Evolutionary conservation across 30 jellyfish, hydroid and myxozoan genomes (phyloP).

Genomic region (Aurelia sp.): DNA sequence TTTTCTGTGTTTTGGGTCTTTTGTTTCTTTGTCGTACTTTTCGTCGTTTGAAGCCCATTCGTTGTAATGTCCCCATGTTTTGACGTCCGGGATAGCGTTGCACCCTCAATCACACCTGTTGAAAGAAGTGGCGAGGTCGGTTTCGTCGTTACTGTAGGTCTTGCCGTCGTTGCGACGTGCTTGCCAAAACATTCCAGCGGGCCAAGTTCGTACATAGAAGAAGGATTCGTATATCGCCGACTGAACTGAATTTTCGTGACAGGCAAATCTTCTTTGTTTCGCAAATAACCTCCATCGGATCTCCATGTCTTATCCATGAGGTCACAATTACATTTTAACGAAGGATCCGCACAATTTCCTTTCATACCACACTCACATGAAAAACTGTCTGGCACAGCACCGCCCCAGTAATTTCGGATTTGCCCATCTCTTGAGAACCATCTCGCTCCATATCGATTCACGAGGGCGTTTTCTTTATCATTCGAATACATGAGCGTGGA

Average conservation of each 20-base stretch:
- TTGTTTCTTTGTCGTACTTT: not conserved
- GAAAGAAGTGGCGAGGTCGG: not conserved
- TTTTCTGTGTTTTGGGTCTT: not conserved
- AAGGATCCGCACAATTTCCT: constrained; percentile 66
- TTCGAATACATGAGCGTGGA: constrained; percentile 84
- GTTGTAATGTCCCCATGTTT: not conserved
- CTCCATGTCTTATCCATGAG: constrained; percentile 81
- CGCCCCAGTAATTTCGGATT: constrained; percentile 93
- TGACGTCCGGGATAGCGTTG: not conserved
- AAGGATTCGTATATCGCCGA: constrained; percentile 59
- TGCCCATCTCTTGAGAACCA: constrained; percentile 83
- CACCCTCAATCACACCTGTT: not conserved
- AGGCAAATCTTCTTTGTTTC: constrained; percentile 78
- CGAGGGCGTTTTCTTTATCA: constrained; percentile 54
- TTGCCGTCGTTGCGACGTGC: constrained; percentile 33
- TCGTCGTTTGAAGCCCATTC: not conserved
- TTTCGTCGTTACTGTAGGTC: not conserved
- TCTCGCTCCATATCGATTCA: constrained; percentile 87
- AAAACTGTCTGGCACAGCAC: constrained; percentile 73
- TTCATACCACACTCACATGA: constrained; percentile 91
- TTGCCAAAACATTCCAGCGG: constrained; percentile 89
- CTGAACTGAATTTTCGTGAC: constrained; percentile 84
- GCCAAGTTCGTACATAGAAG: constrained; percentile 85
- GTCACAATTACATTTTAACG: constrained; percentile 90
- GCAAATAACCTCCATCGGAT: constrained; percentile 82